Conservation (phyloP, 2,888 invertebrate genomes). For the Limnephilus rhombicus region DNA sequence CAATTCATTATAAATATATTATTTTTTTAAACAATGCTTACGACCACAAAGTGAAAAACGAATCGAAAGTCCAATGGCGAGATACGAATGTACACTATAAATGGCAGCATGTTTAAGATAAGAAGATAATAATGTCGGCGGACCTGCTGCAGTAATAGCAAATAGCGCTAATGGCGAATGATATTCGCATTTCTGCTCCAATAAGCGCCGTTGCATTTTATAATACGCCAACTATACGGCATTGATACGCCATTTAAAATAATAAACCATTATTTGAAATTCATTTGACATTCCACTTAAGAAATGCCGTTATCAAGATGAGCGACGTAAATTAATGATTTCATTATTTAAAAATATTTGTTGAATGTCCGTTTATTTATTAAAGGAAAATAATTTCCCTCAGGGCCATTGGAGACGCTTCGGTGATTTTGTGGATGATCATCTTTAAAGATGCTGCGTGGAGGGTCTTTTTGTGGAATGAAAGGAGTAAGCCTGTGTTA, state of each 20-base stretch:
- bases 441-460: no score
- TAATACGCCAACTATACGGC: constrained; percentile 22
- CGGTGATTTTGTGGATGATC: no score
- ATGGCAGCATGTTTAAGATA: constrained; percentile 9
- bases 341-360: not conserved
- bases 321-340: constrained; percentile 6
- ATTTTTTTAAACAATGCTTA: not conserved
- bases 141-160: constrained; percentile 5
- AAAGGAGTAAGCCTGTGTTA: no score
- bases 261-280: constrained; percentile 31
- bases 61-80: constrained; percentile 40
- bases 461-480: no score
- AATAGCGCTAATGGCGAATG: constrained; percentile 26
- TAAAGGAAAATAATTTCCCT: no score
- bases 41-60: constrained; percentile 19
- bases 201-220: constrained; percentile 28
- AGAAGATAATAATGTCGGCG: constrained; percentile 33
- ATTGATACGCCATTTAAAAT: constrained; percentile 8
- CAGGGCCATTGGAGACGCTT: no score
- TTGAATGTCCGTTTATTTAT: no score
- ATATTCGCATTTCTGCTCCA: constrained; percentile 54
- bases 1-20: not conserved
- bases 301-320: not conserved
- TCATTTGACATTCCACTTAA: not conserved
- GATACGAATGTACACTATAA: constrained; percentile 8